Evolutionary conservation across 2,888 invertebrate species (phyloP), one percentile per base, ranked within the genome.

Genomic region (Syrista parreyssii): DNA sequence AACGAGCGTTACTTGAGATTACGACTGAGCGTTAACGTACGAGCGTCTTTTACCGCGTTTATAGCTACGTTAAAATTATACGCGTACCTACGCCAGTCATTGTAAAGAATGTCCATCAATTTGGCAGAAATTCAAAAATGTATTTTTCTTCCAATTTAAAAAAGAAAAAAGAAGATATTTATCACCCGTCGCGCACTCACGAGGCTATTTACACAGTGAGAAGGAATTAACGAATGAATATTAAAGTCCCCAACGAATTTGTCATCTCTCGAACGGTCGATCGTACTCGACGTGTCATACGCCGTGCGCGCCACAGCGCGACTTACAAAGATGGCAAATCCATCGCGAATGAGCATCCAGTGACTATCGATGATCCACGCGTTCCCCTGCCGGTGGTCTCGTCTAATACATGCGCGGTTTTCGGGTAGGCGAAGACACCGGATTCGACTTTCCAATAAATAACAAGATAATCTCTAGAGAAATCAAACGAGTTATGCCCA

Each of bases 381-480:
- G 6, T 9, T 31, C 12, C 31, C 31, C 30, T 74, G 33, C 35
- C 74, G 32, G 36, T 32, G 74, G 33, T 36, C 74, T 74, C 30
- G 23, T 74, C 35, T 34, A 36, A n/a, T 74, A 35, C 34, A 71
- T 71, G 23, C 71, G 71, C 71, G 74, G 78, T 78, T 86, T 87
- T 86, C 82, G 86, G 84, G 81, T 82, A 84, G 82, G 79, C 82
- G 84, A 86, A 84, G 86, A 86, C 84, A 84, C 83, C 85, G 82
- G 83, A 84, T 84, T 82, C 82, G 84, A 84, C 87, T 89, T 89
- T 88, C 88, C 87, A 89, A 90, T 90, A 90, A 90, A 90, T 90
- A 90, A 90, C 87, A 82, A 87, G 90, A 90, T 90, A 89, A 90
- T 90, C 89, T 90, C 85, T 32, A 83, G 88, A 89, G 90, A 89